These are phyloP conservation scores for Sebastes kiyomatsui DNA, from an alignment of 2,797 vertebrate species.

Conservation along the genomic window DNA sequence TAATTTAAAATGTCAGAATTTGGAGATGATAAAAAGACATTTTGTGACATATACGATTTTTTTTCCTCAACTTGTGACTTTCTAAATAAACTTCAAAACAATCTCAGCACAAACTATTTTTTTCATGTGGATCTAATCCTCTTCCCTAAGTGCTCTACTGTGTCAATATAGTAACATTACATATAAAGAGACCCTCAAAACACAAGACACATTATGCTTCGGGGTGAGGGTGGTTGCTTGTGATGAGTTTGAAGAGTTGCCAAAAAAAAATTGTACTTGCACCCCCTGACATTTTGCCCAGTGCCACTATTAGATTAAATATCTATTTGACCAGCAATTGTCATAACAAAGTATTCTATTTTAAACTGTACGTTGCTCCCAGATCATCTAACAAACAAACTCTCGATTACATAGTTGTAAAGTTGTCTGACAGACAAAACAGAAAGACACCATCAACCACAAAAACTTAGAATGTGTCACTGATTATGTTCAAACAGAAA, in stretches of 20 bases:
- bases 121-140: not conserved
- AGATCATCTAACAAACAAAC: not conserved
- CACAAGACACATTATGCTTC: not conserved
- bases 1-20: not conserved
- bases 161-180: not conserved
- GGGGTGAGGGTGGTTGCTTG: not conserved
- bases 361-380: not conserved
- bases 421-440: not conserved
- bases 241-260: conserved; percentile 8
- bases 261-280: not conserved
- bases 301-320: not conserved
- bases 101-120: not conserved
- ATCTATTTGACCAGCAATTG: not conserved
- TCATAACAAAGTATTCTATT: not conserved
- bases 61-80: no score
- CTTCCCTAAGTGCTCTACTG: not conserved
- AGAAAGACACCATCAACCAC: not conserved
- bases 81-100: not conserved
- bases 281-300: not conserved
- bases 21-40: not conserved
- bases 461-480: not conserved
- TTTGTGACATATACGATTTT: not conserved
- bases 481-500: not conserved
- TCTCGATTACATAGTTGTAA: not conserved
- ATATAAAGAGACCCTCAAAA: not conserved